phyloP scores from a whole-genome alignment of 2,888 invertebrate species.

The Corythucha ciliata region DNA sequence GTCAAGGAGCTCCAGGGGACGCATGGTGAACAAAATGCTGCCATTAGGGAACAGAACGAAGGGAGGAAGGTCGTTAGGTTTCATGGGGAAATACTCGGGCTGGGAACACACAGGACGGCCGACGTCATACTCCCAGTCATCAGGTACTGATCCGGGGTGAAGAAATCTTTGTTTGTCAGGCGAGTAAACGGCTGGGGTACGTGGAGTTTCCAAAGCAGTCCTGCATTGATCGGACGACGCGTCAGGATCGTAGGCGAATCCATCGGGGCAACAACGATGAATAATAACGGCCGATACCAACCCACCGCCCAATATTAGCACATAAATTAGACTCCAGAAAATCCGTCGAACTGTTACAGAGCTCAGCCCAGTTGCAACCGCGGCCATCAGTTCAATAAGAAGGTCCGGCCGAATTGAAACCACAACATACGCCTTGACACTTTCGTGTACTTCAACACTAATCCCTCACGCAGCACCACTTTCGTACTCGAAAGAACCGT shows the following conservation, averaged over 20 bases:
- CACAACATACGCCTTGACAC: too few species aligned
- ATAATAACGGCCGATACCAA: too few species aligned
- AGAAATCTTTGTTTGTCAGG: conserved; percentile 25
- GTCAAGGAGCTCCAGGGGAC: conserved; percentile 45
- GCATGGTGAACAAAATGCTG: conserved; percentile 46
- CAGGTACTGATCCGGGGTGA: conserved; percentile 40
- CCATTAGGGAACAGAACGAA: conserved; percentile 58
- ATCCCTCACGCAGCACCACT: too few species aligned
- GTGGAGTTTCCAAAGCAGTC: conserved; percentile 40
- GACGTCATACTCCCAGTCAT: conserved; percentile 45
- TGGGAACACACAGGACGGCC: conserved; percentile 41
- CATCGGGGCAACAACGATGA: conserved; percentile 49
- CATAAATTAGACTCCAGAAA: too few species aligned
- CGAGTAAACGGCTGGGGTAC: conserved; percentile 45
- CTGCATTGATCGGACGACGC: conserved; percentile 38
- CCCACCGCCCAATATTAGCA: too few species aligned
- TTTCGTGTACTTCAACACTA: too few species aligned
- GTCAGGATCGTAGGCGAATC: conserved; percentile 44
- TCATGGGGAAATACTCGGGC: conserved; percentile 40
- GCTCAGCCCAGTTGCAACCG: too few species aligned
- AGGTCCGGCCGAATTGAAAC: too few species aligned
- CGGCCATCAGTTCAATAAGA: too few species aligned
- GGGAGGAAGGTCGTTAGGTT: conserved; percentile 33
- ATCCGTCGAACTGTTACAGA: too few species aligned
- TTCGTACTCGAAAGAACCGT: too few species aligned